phyloP scores from a whole-genome alignment of 2,888 invertebrate species.

The Drosophila barbarae region DNA sequence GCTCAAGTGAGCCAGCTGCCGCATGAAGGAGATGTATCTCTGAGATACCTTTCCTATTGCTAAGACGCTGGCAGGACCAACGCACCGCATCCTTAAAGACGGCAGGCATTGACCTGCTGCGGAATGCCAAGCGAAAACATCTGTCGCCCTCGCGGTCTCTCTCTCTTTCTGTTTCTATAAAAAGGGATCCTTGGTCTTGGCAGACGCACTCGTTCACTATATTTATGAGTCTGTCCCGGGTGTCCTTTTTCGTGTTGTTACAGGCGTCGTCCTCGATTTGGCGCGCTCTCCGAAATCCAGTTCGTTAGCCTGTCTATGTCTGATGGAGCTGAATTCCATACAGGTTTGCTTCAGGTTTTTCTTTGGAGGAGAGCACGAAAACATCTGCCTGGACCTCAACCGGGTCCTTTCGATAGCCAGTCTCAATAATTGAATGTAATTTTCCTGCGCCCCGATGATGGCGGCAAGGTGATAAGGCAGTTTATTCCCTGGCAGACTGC shows the following conservation, averaged over 20 bases:
- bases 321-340: constrained; percentile 41
- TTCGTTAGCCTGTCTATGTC: constrained; percentile 36
- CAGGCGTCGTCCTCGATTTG: constrained; percentile 52
- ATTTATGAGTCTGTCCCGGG: constrained; percentile 52
- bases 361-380: constrained; percentile 18
- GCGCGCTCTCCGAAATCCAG: constrained; percentile 46
- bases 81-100: constrained; percentile 56
- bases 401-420: constrained; percentile 53
- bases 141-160: constrained; percentile 43
- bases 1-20: constrained; percentile 66
- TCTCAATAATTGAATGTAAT: constrained; percentile 69
- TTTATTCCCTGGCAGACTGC: constrained; percentile 35
- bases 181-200: constrained; percentile 41
- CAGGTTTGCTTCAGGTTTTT: constrained; percentile 51
- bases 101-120: constrained; percentile 68
- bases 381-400: constrained; percentile 56
- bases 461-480: constrained; percentile 53
- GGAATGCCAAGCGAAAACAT: constrained; percentile 62
- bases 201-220: constrained; percentile 25
- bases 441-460: constrained; percentile 44
- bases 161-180: constrained; percentile 7
- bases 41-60: constrained; percentile 60
- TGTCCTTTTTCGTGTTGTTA: constrained; percentile 53
- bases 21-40: constrained; percentile 42
- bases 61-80: constrained; percentile 60